Evolutionary conservation across 2,888 invertebrate genomes (phyloP), one percentile per base, ranked within the genome.

Genomic region (Muscina levida): DNA sequence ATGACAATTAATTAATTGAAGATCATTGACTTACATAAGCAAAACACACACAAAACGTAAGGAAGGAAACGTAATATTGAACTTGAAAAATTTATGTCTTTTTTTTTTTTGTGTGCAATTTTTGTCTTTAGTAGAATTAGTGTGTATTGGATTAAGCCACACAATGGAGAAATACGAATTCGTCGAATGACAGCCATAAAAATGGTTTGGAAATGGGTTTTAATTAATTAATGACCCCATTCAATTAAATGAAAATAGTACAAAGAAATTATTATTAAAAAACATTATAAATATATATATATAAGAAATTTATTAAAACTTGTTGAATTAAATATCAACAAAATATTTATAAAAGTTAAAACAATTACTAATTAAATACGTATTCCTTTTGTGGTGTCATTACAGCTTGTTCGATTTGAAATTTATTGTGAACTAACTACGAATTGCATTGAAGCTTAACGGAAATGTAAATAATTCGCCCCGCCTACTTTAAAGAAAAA

Each of bases 401-500:
- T 87, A 8, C 85, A 88, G 89, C 83, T 85, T 85, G 62, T 78
- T 84, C n/a, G 79, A 79, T 72, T 67, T 31, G 13, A 19, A 74
- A 53, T 53, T 62, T 31, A 8, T 72, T 57, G 71, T 39, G 53
- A 48, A 70, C 62, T 68, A 56, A 72, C 71, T 77, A 22, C 31
- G 71, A 73, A 76, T 65, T 70, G 57, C 26, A 51, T 10, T 53
- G 17, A 74, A 75, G 77, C 46, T 65, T 74, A 78, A 83, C 84
- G 87, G 87, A 86, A 79, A 87, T 88, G 89, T 88, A 87, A 88
- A 86, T 85, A 83, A 88, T 31, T 88, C 86, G 86, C 86, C 84
- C 85, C 70, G 31, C 39, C 24, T 53, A 22, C 11, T 22, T 56
- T 59, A 62, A 67, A 59, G 56, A 48, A 67, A 71, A 1, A 66